Evolutionary conservation across 2,113 vertebrate genomes (phyloP).

Genomic region (Melanotaenia duboulayi): DNA sequence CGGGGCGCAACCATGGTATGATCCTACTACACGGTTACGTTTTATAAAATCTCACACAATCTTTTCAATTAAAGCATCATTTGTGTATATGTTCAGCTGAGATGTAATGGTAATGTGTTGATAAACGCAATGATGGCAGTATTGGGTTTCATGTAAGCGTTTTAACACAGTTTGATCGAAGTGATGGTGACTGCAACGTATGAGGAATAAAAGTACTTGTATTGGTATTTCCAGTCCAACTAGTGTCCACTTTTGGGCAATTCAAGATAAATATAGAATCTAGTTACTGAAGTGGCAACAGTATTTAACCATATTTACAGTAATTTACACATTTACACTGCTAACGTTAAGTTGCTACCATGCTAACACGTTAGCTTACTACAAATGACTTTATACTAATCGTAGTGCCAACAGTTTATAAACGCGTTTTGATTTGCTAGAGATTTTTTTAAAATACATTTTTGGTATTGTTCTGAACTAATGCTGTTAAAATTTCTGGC

Average conservation of each 20-base stretch:
- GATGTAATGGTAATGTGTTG: accelerated
- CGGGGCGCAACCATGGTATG: conserved; percentile 79
- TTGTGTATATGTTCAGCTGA: accelerated
- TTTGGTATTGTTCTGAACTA: no score
- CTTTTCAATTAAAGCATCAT: neutral
- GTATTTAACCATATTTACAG: accelerated
- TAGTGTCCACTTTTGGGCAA: neutral
- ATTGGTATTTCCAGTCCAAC: neutral
- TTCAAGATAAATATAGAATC: neutral
- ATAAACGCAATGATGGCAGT: neutral
- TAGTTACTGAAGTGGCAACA: accelerated
- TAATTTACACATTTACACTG: neutral
- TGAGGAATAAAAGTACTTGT: neutral
- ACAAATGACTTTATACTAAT: neutral
- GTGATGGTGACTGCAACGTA: accelerated
- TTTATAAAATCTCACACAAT: conserved; percentile 70
- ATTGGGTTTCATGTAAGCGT: neutral
- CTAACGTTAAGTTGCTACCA: neutral
- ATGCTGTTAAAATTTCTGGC: accelerated
- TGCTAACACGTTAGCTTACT: conserved; percentile 35
- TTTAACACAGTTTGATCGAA: neutral
- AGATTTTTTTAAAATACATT: no score
- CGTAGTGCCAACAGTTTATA: no score
- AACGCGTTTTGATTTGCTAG: neutral
- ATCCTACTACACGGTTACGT: neutral